Conservation (phyloP, 2,888 invertebrate species). For the Drosophila helvetica region DNA sequence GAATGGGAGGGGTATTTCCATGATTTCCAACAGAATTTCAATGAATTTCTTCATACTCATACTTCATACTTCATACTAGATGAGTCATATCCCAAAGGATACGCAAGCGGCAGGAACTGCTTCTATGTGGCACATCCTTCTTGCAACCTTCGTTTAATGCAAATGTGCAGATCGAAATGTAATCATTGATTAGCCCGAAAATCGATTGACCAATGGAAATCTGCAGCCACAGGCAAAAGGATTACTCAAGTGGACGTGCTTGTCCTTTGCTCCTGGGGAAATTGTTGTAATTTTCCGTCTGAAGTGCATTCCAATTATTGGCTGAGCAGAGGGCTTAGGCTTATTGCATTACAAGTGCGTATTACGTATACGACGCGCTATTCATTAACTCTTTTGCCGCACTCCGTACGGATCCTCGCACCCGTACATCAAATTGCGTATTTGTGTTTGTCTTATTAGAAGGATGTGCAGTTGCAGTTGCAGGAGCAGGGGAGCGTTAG, state of each 20-base stretch:
- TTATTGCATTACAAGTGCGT: constrained; percentile 43
- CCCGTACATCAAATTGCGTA: not conserved
- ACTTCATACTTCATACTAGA: no score
- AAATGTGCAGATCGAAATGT: no score
- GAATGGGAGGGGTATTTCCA: no score
- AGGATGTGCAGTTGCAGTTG: constrained; percentile 22
- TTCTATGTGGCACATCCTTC: no score
- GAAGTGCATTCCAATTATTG: constrained; percentile 1
- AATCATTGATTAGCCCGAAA: not conserved
- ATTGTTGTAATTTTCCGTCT: not conserved
- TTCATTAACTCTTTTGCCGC: constrained; percentile 59
- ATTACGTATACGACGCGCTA: constrained; percentile 54
- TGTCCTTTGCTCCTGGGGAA: no score
- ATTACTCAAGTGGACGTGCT: not conserved
- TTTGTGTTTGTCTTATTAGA: constrained; percentile 57
- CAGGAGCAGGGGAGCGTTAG: constrained; percentile 22
- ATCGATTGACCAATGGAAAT: not conserved
- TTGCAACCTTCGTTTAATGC: no score
- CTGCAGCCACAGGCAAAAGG: not conserved
- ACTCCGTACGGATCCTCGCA: constrained; percentile 14
- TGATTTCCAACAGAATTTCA: no score
- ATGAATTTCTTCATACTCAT: no score
- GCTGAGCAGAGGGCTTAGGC: constrained; percentile 18
- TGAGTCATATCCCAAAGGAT: no score
- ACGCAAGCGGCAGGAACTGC: no score